Evolutionary conservation across 2,888 invertebrate genomes (phyloP), one percentile per base, ranked within the genome.

Genomic region (Clitarchus hookeri): DNA sequence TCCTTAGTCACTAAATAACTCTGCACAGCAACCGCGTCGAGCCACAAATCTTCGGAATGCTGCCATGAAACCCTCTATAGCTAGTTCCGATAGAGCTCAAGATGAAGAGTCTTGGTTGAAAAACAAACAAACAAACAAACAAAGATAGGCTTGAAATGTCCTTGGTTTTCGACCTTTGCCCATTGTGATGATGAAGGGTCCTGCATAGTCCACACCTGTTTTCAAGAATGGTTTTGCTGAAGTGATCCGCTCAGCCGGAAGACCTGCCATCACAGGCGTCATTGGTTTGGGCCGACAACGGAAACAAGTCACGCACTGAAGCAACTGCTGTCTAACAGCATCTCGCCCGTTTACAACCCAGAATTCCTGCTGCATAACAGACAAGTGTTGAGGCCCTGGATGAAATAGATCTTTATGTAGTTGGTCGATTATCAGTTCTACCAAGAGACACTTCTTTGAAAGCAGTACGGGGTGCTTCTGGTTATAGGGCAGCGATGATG

Each of bases 1-100:
- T 0, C 90, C 90, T 48, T 90, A 90, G 85, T 91, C 91, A 6
- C 89, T 90, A 83, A 88, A 89, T 0, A 91, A 87, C 4, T 89
- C 86, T 16, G 84, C 26, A 0, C 89, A 89, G n/a, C 88, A 84
- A 2, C 90, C 91, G 84, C 90, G 83, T 25, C 90, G 44, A 0
- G 89, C 86, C 0, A 90, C 86, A 84, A 91, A 91, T 84, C 90
- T 85, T 8, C 89, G 86, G 6, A 91, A 86, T 0, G 90, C 88
- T 0, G 90, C 89, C 4, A 91, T 23, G 86, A 91, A 91, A 0
- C 89, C 88, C 27, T 90, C 89, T 0, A 89, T 89, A 0, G 90
- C 88, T 3, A 91, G 84, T 65, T 89, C 89, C 0, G 88, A 88
- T 0, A 90, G 90, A 90, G 77, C 87, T 91, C 91, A 0, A 91